A percentile compares a stretch with the other conserved stretches of the same genome.
phyloP scores from a whole-genome alignment of 2,888 invertebrate genomes.

The Protonemura montana region DNA sequence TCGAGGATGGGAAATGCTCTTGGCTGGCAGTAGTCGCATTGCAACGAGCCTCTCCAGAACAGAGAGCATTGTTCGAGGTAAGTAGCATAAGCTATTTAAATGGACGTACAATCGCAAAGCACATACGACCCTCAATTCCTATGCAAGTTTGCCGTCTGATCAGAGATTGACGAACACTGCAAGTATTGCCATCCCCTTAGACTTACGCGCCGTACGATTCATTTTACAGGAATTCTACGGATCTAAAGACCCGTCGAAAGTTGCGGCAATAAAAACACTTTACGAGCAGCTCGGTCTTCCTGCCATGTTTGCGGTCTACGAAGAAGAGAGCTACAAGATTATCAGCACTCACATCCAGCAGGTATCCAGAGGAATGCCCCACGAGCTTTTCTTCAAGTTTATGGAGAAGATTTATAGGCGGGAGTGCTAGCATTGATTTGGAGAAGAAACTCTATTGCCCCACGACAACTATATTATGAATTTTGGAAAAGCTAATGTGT shows the following conservation, averaged over 20 bases:
- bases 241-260: slow-evolving; percentile 68
- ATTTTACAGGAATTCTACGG: slow-evolving; percentile 74
- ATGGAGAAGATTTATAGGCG: slow-evolving; percentile 82
- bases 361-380: slow-evolving; percentile 81
- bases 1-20: slow-evolving; percentile 94
- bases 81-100: slow-evolving; percentile 36
- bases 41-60: slow-evolving; percentile 75
- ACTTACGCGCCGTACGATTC: neutral
- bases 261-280: slow-evolving; percentile 74
- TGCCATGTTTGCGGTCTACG: slow-evolving; percentile 79
- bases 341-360: slow-evolving; percentile 85
- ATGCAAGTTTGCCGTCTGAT: neutral
- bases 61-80: slow-evolving; percentile 74
- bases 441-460: no score
- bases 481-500: no score
- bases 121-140: no score
- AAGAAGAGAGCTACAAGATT: slow-evolving; percentile 83
- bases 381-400: slow-evolving; percentile 82
- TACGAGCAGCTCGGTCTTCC: slow-evolving; percentile 81
- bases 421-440: slow-evolving; percentile 62
- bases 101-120: no score
- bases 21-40: slow-evolving; percentile 93
- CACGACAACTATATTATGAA: no score
- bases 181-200: no score
- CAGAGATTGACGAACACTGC: neutral